Percentiles rank a stretch among this genome's conserved stretches.
phyloP scores from a whole-genome alignment of 2,888 invertebrate species.

The Heliconius hortense region DNA sequence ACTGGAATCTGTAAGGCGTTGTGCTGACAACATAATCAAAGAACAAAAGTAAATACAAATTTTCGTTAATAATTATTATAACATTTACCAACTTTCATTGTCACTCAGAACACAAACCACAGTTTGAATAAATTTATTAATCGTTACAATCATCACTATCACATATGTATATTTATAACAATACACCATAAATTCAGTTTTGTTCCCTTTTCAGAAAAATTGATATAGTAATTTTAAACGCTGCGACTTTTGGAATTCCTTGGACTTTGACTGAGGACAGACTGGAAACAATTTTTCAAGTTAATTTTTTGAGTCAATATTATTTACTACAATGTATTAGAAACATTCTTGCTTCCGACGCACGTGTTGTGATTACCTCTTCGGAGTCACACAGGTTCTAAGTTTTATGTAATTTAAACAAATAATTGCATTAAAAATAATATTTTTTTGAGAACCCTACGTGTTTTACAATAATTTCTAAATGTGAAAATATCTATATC shows the following conservation, averaged over 20 bases:
- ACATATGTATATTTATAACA: background rate
- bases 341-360: slow-evolving; percentile 84
- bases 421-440: background rate
- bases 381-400: slow-evolving; percentile 92
- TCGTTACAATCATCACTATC: background rate
- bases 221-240: slow-evolving; percentile 90
- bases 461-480: no score
- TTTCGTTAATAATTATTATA: background rate
- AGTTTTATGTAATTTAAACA: slow-evolving; percentile 32
- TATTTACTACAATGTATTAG: slow-evolving; percentile 89
- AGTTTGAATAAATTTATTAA: background rate
- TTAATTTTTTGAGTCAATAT: slow-evolving; percentile 92
- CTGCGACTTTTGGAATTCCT: slow-evolving; percentile 89
- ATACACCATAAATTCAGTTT: background rate
- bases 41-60: slow-evolving; percentile 50
- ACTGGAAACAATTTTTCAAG: slow-evolving; percentile 91
- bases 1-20: slow-evolving; percentile 64
- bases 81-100: background rate
- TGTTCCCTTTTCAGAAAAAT: slow-evolving; percentile 78
- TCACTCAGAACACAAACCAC: background rate
- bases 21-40: slow-evolving; percentile 56
- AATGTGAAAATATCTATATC: no score
- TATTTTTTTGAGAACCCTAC: background rate
- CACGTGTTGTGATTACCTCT: slow-evolving; percentile 91
- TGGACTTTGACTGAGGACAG: slow-evolving; percentile 88